These are phyloP conservation scores for Heliocidaris tuberculata DNA, from an alignment of 35 echinoderm and acorn worm genomes.

Conservation along the genomic window DNA sequence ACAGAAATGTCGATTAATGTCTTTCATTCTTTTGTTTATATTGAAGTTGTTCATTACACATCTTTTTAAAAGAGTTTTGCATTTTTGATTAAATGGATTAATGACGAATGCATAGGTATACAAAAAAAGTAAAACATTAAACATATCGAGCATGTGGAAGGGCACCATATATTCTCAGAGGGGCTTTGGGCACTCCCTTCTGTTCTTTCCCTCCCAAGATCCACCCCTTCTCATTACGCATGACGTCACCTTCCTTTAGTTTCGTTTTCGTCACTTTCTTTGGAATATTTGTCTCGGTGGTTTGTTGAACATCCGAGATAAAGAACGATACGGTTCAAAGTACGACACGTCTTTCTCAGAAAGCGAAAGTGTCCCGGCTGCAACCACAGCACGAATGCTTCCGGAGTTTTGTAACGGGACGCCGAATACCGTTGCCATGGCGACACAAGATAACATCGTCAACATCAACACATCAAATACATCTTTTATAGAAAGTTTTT, in stretches of 20 bases:
- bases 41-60: too few relatives aligned
- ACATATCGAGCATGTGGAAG: neutral
- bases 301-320: neutral
- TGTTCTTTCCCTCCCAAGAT: neutral
- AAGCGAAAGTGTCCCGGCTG: neutral
- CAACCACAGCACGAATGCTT: neutral
- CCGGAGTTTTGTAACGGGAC: neutral
- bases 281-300: neutral
- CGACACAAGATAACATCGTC: neutral
- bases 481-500: too few relatives aligned
- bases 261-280: neutral
- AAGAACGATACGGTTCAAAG: neutral
- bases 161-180: neutral
- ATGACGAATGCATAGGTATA: too few relatives aligned
- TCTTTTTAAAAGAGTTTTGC: too few relatives aligned
- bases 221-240: neutral
- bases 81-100: too few relatives aligned
- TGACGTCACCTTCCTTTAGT: neutral
- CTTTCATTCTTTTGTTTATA: too few relatives aligned
- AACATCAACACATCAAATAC: neutral
- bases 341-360: neutral
- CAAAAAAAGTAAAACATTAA: too few relatives aligned
- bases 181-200: neutral
- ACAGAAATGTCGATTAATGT: too few relatives aligned
- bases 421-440: neutral